Evolutionary conservation across 2,888 invertebrate genomes (phyloP).

Genomic region (Drosophila parthenogenetica): DNA sequence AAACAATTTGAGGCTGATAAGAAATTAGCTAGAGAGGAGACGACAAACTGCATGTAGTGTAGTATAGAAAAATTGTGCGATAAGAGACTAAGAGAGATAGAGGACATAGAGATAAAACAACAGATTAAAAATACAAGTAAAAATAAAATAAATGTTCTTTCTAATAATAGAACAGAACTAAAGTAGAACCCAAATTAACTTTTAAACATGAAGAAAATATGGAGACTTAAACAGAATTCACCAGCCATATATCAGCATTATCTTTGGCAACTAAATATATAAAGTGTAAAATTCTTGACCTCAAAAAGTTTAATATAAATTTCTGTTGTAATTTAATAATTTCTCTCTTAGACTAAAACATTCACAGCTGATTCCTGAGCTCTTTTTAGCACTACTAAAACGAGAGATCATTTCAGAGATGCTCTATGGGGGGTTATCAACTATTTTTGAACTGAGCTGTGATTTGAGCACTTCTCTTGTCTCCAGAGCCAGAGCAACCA

Average conservation of each 20-base stretch:
- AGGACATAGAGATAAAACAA: neutral
- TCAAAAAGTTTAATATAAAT: no score
- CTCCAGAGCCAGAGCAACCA: slow-evolving; percentile 23
- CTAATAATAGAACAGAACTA: no score
- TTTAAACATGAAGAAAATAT: no score
- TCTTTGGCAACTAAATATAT: no score
- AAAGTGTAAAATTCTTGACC: no score
- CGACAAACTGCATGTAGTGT: neutral
- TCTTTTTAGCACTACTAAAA: neutral
- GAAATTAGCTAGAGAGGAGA: slow-evolving; percentile 1
- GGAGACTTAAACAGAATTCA: no score
- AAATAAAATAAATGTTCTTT: no score
- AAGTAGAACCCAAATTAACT: no score
- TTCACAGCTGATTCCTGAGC: slow-evolving; percentile 4
- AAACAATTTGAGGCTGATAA: neutral
- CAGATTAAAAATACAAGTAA: no score
- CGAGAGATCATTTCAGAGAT: neutral
- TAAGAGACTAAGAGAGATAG: neutral
- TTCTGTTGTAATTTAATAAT: no score
- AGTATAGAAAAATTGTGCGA: neutral
- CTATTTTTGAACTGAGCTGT: slow-evolving; percentile 30
- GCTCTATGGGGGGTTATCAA: slow-evolving; percentile 51
- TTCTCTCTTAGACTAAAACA: neutral
- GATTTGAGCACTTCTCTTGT: slow-evolving; percentile 26
- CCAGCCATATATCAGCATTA: no score